Conservation (phyloP, 2,797 vertebrate species). For the Chaenodraco wilsoni region DNA sequence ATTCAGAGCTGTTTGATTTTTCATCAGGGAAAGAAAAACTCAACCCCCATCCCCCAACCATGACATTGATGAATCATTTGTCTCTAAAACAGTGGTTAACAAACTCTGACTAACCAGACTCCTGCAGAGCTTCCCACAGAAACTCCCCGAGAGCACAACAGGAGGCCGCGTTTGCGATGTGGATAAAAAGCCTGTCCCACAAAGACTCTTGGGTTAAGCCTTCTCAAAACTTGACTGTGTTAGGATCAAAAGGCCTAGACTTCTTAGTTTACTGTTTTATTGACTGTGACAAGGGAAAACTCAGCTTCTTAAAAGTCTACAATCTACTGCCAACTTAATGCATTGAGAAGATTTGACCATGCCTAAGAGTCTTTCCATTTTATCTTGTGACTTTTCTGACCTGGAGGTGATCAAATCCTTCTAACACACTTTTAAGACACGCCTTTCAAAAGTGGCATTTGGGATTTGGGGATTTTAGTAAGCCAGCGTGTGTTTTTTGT, state of each 20-base stretch:
- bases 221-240: slow-evolving; percentile 51
- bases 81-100: slow-evolving; percentile 63
- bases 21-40: slow-evolving; percentile 48
- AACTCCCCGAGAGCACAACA: slow-evolving; percentile 50
- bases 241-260: slow-evolving; percentile 45
- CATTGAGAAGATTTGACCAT: slow-evolving; percentile 29
- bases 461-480: slow-evolving; percentile 64
- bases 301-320: slow-evolving; percentile 28
- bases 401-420: slow-evolving; percentile 57
- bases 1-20: slow-evolving; percentile 56
- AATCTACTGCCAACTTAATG: slow-evolving; percentile 30
- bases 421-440: slow-evolving; percentile 30
- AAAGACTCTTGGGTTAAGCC: slow-evolving; percentile 42
- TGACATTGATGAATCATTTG: slow-evolving; percentile 70
- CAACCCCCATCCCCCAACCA: slow-evolving; percentile 5
- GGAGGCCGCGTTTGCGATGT: slow-evolving; percentile 52
- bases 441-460: slow-evolving; percentile 50
- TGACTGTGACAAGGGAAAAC: slow-evolving; percentile 22
- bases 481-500: slow-evolving; percentile 51
- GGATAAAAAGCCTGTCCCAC: slow-evolving; percentile 51
- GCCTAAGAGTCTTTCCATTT: slow-evolving; percentile 34
- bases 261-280: slow-evolving; percentile 33
- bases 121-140: slow-evolving; percentile 66
- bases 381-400: slow-evolving; percentile 40
- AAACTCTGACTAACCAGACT: slow-evolving; percentile 67